These are phyloP conservation scores for Eilema depressum DNA, from an alignment of 2,888 invertebrate species.

Conservation along the genomic window DNA sequence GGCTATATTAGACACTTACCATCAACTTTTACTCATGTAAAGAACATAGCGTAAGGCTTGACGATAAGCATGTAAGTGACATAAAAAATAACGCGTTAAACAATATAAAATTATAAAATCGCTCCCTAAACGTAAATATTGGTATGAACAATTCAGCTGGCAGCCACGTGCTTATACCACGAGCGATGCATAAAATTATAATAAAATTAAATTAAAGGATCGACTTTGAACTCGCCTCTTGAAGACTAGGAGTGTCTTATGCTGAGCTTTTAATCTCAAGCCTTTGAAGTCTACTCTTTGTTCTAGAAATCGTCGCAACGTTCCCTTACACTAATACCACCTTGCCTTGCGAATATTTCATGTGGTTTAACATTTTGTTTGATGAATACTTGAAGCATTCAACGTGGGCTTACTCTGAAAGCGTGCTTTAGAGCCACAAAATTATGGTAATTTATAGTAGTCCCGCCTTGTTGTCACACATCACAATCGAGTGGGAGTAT, in stretches of 20 bases:
- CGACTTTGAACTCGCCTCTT: neutral
- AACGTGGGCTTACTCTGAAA: neutral
- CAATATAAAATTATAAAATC: neutral
- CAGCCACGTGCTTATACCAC: neutral
- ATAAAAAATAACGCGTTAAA: neutral
- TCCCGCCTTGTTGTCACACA: neutral
- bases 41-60: neutral
- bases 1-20: neutral
- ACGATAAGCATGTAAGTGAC: neutral
- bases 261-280: constrained; percentile 4
- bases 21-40: neutral
- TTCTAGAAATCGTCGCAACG: neutral
- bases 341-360: neutral
- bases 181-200: constrained; percentile 1
- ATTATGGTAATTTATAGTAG: neutral
- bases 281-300: neutral
- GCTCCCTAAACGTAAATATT: neutral
- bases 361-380: constrained; percentile 2
- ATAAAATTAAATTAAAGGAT: neutral
- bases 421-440: neutral
- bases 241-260: neutral
- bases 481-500: neutral
- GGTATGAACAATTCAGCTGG: neutral
- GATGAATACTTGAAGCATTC: constrained; percentile 1
- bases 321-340: neutral